Evolutionary conservation across 2,888 invertebrate genomes (phyloP).

Genomic region (Megaustenia siamemsis): DNA sequence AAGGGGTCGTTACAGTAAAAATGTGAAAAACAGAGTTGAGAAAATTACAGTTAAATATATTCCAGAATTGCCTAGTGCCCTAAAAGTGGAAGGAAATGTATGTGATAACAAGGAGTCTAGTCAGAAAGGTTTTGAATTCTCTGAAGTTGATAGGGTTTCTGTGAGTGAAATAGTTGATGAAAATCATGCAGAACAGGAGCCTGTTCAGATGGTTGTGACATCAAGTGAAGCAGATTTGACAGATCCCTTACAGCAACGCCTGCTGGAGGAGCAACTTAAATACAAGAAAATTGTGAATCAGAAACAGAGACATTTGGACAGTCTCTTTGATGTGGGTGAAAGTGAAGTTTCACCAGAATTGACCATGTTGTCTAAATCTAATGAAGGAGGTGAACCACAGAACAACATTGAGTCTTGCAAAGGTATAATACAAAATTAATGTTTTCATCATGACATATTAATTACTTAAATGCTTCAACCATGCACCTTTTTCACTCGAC

Average conservation of each 20-base stretch:
- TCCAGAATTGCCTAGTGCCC: background rate
- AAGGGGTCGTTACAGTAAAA: constrained; percentile 22
- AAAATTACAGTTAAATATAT: constrained; percentile 11
- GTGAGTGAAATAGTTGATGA: constrained; percentile 23
- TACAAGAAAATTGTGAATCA: constrained; percentile 14
- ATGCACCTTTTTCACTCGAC: no score
- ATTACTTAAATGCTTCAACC: background rate
- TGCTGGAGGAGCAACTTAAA: constrained; percentile 37
- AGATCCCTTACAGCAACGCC: constrained; percentile 36
- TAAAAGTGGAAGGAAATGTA: background rate
- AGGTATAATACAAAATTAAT: background rate
- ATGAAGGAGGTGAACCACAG: background rate
- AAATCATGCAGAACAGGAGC: background rate
- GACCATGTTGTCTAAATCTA: background rate
- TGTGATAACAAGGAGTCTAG: background rate
- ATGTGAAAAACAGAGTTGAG: constrained; percentile 3
- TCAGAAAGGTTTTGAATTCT: background rate
- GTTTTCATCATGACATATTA: background rate
- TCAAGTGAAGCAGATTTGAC: background rate
- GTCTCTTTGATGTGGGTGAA: background rate
- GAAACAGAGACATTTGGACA: background rate
- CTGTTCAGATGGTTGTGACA: background rate
- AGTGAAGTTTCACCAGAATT: background rate
- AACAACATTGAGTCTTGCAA: background rate
- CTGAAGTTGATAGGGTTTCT: background rate